phyloP scores from a whole-genome alignment of 2,797 vertebrate species.

The Botia kubotai region DNA sequence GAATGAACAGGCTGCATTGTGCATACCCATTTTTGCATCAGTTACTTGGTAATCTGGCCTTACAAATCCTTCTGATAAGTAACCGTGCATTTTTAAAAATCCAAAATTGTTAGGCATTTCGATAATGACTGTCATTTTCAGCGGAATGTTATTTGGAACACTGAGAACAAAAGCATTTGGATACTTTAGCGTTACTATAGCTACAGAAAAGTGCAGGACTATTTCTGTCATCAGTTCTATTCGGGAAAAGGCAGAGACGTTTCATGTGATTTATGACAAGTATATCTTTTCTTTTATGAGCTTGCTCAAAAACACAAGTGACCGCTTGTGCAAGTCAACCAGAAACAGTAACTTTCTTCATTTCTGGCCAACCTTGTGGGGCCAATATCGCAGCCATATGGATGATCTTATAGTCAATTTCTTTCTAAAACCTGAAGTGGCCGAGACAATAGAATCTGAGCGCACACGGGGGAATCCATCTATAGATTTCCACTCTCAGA shows the following conservation, averaged over 20 bases:
- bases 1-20: neutral
- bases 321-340: slow-evolving; percentile 23
- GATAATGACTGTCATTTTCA: slow-evolving; percentile 35
- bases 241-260: slow-evolving; percentile 39
- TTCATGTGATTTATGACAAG: slow-evolving; percentile 32
- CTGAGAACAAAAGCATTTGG: slow-evolving; percentile 31
- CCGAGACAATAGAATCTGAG: slow-evolving; percentile 14
- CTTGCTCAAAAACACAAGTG: slow-evolving; percentile 39
- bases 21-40: neutral
- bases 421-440: slow-evolving; percentile 3
- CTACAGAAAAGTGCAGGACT: slow-evolving; percentile 47
- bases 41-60: neutral
- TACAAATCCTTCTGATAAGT: neutral
- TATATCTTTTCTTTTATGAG: slow-evolving; percentile 2
- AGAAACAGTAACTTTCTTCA: slow-evolving; percentile 26
- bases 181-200: slow-evolving; percentile 55
- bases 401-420: slow-evolving; percentile 18
- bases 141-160: slow-evolving; percentile 19
- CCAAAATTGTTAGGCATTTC: slow-evolving; percentile 11
- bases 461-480: slow-evolving; percentile 14
- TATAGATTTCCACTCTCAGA: slow-evolving; percentile 1
- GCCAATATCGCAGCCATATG: slow-evolving; percentile 17
- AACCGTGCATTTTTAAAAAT: slow-evolving; percentile 31
- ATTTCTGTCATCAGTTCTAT: slow-evolving; percentile 46
- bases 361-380: slow-evolving; percentile 19